phyloP scores from a whole-genome alignment of 2,797 vertebrate genomes.

The Lophotriccus pileatus region DNA sequence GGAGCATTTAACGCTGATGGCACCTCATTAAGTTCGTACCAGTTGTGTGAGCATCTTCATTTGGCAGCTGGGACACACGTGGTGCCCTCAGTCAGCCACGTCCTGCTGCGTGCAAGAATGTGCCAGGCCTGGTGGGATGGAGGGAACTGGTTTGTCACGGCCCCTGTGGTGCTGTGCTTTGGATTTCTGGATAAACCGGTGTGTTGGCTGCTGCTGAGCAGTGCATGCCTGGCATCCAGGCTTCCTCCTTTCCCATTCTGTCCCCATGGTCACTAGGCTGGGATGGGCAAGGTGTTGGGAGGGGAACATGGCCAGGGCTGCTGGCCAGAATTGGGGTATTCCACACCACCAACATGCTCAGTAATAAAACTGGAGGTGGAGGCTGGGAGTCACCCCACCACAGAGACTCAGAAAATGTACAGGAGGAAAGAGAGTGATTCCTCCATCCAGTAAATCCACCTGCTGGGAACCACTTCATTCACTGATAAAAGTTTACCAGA shows the following conservation, averaged over 20 bases:
- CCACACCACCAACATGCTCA: background rate
- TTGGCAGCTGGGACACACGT: background rate
- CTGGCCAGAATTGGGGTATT: background rate
- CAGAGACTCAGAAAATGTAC: background rate
- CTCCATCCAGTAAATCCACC: background rate
- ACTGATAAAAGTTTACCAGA: background rate
- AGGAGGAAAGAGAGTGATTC: background rate
- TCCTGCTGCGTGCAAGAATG: background rate
- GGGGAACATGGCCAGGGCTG: background rate
- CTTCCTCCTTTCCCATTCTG: background rate
- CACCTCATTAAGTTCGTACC: background rate
- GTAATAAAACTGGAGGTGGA: background rate
- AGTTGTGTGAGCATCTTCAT: background rate
- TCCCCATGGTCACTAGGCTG: background rate
- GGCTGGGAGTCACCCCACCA: background rate
- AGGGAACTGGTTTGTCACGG: fast-evolving
- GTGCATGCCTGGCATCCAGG: background rate
- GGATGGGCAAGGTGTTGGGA: background rate
- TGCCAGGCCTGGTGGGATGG: background rate
- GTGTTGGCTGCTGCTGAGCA: background rate
- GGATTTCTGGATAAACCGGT: background rate
- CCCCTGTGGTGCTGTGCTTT: background rate
- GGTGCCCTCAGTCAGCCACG: background rate
- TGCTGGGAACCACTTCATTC: background rate
- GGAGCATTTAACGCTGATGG: background rate